Evolutionary conservation across 2,888 invertebrate species (phyloP).

Genomic region (Nymphalis polychloros): DNA sequence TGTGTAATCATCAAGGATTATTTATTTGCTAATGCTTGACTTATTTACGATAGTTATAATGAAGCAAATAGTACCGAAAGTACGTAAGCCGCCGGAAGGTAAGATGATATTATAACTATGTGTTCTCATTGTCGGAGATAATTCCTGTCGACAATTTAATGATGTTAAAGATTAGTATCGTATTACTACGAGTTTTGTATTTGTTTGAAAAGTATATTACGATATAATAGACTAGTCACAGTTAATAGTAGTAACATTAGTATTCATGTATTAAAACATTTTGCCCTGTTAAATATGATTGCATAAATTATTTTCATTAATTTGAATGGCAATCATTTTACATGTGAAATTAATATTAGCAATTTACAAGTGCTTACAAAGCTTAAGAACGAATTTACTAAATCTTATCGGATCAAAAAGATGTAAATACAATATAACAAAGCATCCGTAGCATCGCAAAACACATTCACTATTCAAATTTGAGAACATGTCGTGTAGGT

Average conservation of each 20-base stretch:
- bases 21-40: constrained; percentile 27
- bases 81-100: constrained; percentile 62
- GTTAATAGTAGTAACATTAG: too few species aligned
- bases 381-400: background rate
- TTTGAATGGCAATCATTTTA: too few species aligned
- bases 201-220: background rate
- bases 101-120: constrained; percentile 65
- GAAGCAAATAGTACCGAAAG: constrained; percentile 34
- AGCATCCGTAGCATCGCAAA: constrained; percentile 50
- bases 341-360: too few species aligned
- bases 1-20: background rate
- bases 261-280: too few species aligned
- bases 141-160: constrained; percentile 69
- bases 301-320: too few species aligned
- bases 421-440: background rate
- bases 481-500: constrained; percentile 64
- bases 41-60: constrained; percentile 35
- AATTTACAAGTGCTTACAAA: too few species aligned
- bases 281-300: too few species aligned
- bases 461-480: constrained; percentile 49
- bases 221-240: too few species aligned
- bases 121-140: constrained; percentile 56
- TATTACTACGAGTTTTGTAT: constrained; percentile 45
- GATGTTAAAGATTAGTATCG: constrained; percentile 54
- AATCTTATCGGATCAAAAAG: background rate